A percentile compares a stretch with the other conserved stretches of the same genome.
These are phyloP conservation scores for Cuculus canorus DNA, from an alignment of 2,797 vertebrate species.

Conservation along the genomic window DNA sequence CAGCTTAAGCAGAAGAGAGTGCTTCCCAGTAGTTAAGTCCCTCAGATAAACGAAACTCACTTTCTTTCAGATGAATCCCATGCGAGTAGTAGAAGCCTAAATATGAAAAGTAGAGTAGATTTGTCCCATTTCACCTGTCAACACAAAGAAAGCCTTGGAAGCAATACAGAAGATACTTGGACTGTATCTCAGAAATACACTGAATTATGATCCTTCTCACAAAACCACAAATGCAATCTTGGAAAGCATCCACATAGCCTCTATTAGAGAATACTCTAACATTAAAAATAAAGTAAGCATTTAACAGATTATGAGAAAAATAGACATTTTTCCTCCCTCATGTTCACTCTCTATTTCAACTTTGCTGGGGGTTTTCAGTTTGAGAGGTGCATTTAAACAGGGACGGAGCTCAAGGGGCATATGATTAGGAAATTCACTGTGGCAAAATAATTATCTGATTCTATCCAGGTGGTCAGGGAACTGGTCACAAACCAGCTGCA, in stretches of 20 bases:
- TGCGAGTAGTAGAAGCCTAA: not conserved
- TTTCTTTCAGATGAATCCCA: not conserved
- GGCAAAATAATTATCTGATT: not conserved
- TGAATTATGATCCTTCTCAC: not conserved
- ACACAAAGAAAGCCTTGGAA: not conserved
- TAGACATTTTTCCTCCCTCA: not conserved
- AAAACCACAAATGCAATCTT: not conserved
- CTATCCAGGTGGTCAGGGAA: not conserved
- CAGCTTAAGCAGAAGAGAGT: not conserved
- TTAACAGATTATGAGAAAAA: not conserved
- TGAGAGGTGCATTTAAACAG: not conserved
- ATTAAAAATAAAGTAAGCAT: not conserved
- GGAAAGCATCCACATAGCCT: not conserved
- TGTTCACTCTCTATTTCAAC: not conserved
- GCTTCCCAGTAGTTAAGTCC: not conserved
- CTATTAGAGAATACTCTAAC: not conserved
- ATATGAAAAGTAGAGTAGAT: not conserved
- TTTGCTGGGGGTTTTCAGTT: not conserved
- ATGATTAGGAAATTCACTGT: not conserved
- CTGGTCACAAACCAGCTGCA: not conserved
- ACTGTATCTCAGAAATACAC: not conserved
- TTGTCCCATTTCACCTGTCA: not conserved
- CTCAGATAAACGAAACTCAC: not conserved
- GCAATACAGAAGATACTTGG: not conserved
- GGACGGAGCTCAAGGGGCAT: not conserved